Conservation (phyloP, 2,797 vertebrate genomes). For the Sebastes aleutianus region DNA sequence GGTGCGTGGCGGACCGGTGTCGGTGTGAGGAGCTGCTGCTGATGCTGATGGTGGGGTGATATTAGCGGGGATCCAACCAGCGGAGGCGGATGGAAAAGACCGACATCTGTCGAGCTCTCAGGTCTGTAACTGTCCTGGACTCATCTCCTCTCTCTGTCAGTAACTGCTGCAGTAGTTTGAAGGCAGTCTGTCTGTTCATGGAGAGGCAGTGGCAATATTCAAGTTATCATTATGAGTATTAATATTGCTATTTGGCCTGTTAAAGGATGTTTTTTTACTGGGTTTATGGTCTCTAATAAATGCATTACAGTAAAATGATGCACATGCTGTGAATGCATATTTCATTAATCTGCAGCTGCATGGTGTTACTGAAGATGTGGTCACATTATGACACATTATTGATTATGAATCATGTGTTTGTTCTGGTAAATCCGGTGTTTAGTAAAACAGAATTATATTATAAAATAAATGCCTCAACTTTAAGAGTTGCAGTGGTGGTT, state of each 20-base stretch:
- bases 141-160: not conserved
- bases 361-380: not conserved
- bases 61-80: not conserved
- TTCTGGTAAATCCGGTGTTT: not conserved
- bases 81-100: constrained; percentile 24
- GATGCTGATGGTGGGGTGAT: not conserved
- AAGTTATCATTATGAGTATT: not conserved
- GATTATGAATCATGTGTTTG: not conserved
- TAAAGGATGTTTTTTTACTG: not conserved
- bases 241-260: not conserved
- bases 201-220: not conserved
- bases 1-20: not conserved
- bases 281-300: not conserved
- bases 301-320: not conserved
- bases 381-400: not conserved
- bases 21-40: not conserved
- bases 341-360: not conserved
- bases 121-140: constrained; percentile 22
- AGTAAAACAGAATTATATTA: not conserved
- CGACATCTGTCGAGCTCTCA: constrained; percentile 8
- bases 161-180: constrained; percentile 5
- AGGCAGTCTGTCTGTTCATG: not conserved
- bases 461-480: not conserved
- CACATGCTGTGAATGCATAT: not conserved
- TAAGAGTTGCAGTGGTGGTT: not conserved